A percentile compares a stretch with the other conserved stretches of the same genome.
Conservation (phyloP, 2,888 invertebrate genomes). For the Ormia ochracea region DNA sequence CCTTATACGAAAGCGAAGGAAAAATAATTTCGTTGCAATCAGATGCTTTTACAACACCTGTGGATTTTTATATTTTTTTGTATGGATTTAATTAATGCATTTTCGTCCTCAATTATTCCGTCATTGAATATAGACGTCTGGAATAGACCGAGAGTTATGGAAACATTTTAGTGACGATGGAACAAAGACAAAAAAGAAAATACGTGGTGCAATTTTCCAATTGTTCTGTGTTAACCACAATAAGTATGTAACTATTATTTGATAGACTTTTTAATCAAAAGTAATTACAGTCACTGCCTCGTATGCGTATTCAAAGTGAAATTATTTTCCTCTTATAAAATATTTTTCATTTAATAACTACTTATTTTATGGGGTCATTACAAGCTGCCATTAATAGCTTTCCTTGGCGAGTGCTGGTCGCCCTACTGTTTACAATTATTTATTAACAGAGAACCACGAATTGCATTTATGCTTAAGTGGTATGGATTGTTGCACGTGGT, state of each 20-base stretch:
- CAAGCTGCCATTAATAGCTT: constrained; percentile 5
- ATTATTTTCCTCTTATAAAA: neutral
- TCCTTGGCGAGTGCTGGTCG: neutral
- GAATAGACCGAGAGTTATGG: too few relatives aligned
- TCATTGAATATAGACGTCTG: too few relatives aligned
- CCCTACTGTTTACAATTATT: neutral
- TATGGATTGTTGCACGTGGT: neutral
- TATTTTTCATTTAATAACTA: constrained; percentile 24
- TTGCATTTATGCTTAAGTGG: constrained; percentile 3
- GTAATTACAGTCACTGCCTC: neutral
- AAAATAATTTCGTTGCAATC: too few relatives aligned
- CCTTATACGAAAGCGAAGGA: too few relatives aligned
- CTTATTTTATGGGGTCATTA: constrained; percentile 17
- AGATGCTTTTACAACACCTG: too few relatives aligned
- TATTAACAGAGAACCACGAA: neutral
- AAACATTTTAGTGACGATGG: too few relatives aligned
- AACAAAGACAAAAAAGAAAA: too few relatives aligned
- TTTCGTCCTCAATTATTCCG: too few relatives aligned
- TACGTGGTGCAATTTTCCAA: neutral
- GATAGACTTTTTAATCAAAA: constrained; percentile 24
- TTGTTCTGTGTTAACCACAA: neutral
- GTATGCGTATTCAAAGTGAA: neutral
- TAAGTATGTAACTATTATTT: constrained; percentile 9
- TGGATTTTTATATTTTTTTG: too few relatives aligned
- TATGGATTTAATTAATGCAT: too few relatives aligned